A percentile compares a stretch with the other conserved stretches of the same genome.
Conservation (phyloP, 2,888 invertebrate species). For the Drosophila buzzatii region DNA sequence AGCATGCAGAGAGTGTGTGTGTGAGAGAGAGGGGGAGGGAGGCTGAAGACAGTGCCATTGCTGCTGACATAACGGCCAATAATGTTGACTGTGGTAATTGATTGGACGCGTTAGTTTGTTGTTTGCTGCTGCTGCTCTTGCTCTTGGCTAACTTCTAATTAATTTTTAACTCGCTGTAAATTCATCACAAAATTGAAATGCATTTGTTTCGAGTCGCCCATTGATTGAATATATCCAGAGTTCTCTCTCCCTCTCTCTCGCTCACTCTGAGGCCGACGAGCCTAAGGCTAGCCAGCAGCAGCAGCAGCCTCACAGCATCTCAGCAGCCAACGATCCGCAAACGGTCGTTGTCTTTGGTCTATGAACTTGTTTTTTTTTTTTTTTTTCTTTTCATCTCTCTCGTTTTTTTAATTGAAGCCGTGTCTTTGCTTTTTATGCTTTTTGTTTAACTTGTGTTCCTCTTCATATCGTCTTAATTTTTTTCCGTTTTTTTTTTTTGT, state of each 20-base stretch:
- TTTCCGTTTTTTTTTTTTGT: slow-evolving; percentile 9
- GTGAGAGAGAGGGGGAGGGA: background rate
- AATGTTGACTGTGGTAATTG: slow-evolving; percentile 65
- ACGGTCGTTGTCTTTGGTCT: slow-evolving; percentile 72
- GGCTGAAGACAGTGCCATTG: slow-evolving; percentile 11
- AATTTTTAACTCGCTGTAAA: slow-evolving; percentile 71
- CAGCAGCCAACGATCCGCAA: slow-evolving; percentile 19
- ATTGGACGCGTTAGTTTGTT: slow-evolving; percentile 55
- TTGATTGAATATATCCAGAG: slow-evolving; percentile 42
- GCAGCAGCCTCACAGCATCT: slow-evolving; percentile 9
- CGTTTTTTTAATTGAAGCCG: slow-evolving; percentile 72
- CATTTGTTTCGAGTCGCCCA: slow-evolving; percentile 67
- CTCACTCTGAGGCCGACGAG: slow-evolving; percentile 9
- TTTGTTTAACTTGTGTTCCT: slow-evolving; percentile 39
- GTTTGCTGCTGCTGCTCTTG: slow-evolving; percentile 1
- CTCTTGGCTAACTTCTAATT: slow-evolving; percentile 61
- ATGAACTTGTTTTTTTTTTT: slow-evolving; percentile 76
- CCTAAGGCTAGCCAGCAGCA: slow-evolving; percentile 40
- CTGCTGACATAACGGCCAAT: slow-evolving; percentile 57
- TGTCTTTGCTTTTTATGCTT: slow-evolving; percentile 66
- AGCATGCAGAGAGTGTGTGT: background rate
- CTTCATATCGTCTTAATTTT: slow-evolving; percentile 6
- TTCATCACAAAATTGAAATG: slow-evolving; percentile 66
- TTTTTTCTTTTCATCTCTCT: slow-evolving; percentile 38
- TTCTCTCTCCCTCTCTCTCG: background rate